Evolutionary conservation across 1,140 invertebrate species (phyloP).

Genomic region (Branchinecta lynchi): DNA sequence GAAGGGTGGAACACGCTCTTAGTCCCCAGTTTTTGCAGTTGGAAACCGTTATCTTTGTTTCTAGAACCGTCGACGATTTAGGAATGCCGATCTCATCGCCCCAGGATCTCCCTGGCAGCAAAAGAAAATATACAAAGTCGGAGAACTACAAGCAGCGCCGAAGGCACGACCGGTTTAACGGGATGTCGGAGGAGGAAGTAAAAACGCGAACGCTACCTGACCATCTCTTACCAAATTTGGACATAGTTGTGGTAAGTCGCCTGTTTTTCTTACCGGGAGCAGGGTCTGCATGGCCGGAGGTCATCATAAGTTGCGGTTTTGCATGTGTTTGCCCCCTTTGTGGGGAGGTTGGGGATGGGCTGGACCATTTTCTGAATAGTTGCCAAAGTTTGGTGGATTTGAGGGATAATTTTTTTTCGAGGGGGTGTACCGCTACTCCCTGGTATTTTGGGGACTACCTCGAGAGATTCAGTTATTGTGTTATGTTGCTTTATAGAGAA

Average conservation of each 20-base stretch:
- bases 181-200: constrained; percentile 91
- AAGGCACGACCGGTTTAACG: constrained; percentile 91
- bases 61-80: background rate
- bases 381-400: too few species aligned
- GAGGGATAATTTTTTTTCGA: too few species aligned
- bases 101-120: constrained; percentile 14
- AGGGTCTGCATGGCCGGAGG: constrained; percentile 22
- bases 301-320: background rate
- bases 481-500: too few species aligned
- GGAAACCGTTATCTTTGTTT: background rate
- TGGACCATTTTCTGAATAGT: too few species aligned
- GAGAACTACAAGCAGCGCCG: constrained; percentile 40
- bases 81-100: constrained; percentile 1
- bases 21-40: too few species aligned
- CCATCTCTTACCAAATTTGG: constrained; percentile 75
- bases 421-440: too few species aligned
- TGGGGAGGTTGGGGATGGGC: too few species aligned
- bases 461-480: too few species aligned
- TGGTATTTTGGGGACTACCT: too few species aligned
- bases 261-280: background rate
- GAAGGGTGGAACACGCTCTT: too few species aligned
- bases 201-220: constrained; percentile 79
- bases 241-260: constrained; percentile 90
- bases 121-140: constrained; percentile 22
- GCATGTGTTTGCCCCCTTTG: too few species aligned